Base-by-base conservation (phyloP, 1,140 invertebrate species). In the Orius laevigatus region DNA sequence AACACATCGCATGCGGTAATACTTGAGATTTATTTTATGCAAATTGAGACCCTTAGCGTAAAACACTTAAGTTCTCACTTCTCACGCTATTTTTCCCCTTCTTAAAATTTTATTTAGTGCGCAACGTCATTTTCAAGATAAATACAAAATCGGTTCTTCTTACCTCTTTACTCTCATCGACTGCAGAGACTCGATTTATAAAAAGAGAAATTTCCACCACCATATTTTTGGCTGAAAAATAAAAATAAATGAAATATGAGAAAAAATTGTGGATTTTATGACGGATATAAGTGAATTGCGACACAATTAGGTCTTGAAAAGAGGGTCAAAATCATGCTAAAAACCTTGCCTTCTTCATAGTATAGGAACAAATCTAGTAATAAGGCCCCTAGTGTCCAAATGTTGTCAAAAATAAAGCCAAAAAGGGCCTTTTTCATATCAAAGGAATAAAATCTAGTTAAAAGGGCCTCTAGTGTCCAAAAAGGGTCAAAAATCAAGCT, bases 141-240 rank as follows among this genome's bases (percentile, higher is more conserved):
- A 42, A 9, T 25, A 20, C 11, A 51, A 31, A 25, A 35, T 50
- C n/a, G 5, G 12, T 32, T 32, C 15, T 47, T 59, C 53, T 56
- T 64, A 73, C 72, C 67, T 73, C 71, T 65, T 69, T 72, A 55
- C 69, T 73, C 53, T 74, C 72, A 59, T 74, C 71, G 3, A 74
- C 72, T 49, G 68, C 70, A 31, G 72, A 73, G 20, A 74, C 70
- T 48, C 72, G 58, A 49, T 72, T 72, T 48, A 74, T 67, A 59
- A 70, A 71, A 36, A 74, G 60, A 38, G 70, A 71, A 55, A 73
- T 67, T 40, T 67, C 69, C 15, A 74, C 71, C 45, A 70, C 69
- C 20, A 69, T 72, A 53, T 70, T 66, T 59, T 71, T 70, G 67
- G 69, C 66, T 53, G 66, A 65, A 59, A 61, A 33, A 54, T 35